Conservation (phyloP, 2,113 vertebrate genomes). For the Corapipo altera region DNA sequence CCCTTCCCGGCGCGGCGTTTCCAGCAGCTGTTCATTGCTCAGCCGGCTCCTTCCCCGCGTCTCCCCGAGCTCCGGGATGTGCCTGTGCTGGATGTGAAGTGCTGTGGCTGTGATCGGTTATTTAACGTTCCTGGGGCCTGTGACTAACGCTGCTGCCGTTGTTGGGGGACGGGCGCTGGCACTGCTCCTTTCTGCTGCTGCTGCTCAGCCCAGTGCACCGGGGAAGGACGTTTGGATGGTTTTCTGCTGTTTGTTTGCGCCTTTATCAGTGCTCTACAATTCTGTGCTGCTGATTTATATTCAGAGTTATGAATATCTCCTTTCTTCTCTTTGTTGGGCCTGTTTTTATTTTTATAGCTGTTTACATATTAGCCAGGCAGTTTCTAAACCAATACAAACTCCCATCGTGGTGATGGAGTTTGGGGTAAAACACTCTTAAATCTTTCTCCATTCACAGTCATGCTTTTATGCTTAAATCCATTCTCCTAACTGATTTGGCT, state of each 20-base stretch:
- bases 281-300: constrained; percentile 2
- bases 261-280: not conserved
- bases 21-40: not conserved
- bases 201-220: not conserved
- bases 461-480: not conserved
- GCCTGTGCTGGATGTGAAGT: not conserved
- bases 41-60: rapidly evolving
- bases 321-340: constrained; percentile 11
- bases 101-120: not conserved
- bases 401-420: not conserved
- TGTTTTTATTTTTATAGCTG: constrained; percentile 17
- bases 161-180: not conserved
- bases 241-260: not conserved
- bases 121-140: not conserved
- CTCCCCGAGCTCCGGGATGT: not conserved
- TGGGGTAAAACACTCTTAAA: not conserved
- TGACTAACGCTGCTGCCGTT: not conserved
- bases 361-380: not conserved
- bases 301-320: constrained; percentile 10
- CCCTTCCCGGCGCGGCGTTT: not conserved
- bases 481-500: not conserved
- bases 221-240: not conserved
- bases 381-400: not conserved
- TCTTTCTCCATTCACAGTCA: not conserved
- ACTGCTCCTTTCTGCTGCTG: not conserved